phyloP scores from a whole-genome alignment of 2,113 vertebrate species.

The Phrynosoma blainvillii region DNA sequence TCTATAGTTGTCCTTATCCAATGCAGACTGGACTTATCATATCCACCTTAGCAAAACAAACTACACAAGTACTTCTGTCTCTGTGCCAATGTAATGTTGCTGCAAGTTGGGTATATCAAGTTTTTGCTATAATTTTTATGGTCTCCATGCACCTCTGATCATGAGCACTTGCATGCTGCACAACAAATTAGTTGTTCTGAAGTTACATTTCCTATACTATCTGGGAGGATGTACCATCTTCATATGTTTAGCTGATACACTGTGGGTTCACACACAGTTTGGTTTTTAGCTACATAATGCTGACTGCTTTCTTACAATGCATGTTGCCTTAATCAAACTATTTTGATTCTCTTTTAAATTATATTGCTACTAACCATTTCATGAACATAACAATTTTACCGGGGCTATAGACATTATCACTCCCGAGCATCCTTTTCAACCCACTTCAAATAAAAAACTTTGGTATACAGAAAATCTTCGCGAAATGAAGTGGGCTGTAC shows the following conservation, averaged over 20 bases:
- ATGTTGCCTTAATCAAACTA: neutral
- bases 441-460: too few species aligned
- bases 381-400: too few species aligned
- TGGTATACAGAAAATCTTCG: too few species aligned
- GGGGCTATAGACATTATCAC: too few species aligned
- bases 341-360: neutral
- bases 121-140: neutral
- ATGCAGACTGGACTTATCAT: neutral
- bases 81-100: neutral
- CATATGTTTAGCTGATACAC: neutral
- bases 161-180: neutral
- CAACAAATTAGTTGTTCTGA: neutral
- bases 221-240: neutral
- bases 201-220: neutral
- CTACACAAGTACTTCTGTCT: neutral
- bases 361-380: neutral
- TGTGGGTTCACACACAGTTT: neutral
- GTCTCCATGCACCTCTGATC: neutral
- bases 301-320: slow-evolving; percentile 12
- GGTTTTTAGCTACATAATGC: slow-evolving; percentile 16
- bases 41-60: neutral
- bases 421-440: too few species aligned
- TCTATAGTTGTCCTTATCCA: neutral
- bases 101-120: neutral
- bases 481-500: too few species aligned